Percentiles rank a stretch among this genome's conserved stretches.
These are phyloP conservation scores for Keiferia lycopersicella DNA, from an alignment of 2,888 invertebrate species.

Conservation along the genomic window DNA sequence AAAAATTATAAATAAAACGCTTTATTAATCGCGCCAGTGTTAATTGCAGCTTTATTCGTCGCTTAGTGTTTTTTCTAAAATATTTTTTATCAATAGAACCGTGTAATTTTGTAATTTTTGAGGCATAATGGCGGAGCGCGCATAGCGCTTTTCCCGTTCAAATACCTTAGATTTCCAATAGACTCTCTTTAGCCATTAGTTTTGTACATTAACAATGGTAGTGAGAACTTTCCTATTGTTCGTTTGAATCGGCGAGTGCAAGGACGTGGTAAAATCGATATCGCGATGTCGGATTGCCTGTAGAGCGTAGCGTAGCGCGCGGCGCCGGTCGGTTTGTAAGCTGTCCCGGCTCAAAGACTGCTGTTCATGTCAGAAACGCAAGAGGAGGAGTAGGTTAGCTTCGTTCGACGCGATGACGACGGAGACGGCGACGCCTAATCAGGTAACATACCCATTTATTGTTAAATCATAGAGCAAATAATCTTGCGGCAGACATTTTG, in stretches of 20 bases:
- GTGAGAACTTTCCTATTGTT: slow-evolving; percentile 52
- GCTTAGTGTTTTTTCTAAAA: slow-evolving; percentile 58
- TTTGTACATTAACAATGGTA: slow-evolving; percentile 46
- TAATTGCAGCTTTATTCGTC: slow-evolving; percentile 53
- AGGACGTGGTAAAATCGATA: slow-evolving; percentile 64
- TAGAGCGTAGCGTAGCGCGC: slow-evolving; percentile 32
- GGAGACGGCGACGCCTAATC: slow-evolving; percentile 77
- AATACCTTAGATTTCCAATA: slow-evolving; percentile 44
- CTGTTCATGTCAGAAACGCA: slow-evolving; percentile 73
- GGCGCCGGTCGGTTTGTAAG: slow-evolving; percentile 45
- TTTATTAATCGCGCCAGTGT: slow-evolving; percentile 42
- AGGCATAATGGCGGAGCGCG: slow-evolving; percentile 67
- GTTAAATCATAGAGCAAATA: not conserved
- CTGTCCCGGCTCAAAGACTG: slow-evolving; percentile 63
- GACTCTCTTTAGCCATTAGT: slow-evolving; percentile 24
- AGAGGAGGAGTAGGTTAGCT: slow-evolving; percentile 67
- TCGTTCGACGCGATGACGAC: slow-evolving; percentile 73
- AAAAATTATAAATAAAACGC: slow-evolving; percentile 37
- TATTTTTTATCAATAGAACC: slow-evolving; percentile 28
- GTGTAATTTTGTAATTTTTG: slow-evolving; percentile 48
- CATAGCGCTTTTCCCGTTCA: slow-evolving; percentile 46
- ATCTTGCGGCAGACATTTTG: too few relatives aligned
- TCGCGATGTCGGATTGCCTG: slow-evolving; percentile 45
- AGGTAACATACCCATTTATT: slow-evolving; percentile 52
- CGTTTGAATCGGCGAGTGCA: slow-evolving; percentile 45